Base-by-base conservation (phyloP, 2,797 vertebrate species). In the Characodon lateralis region DNA sequence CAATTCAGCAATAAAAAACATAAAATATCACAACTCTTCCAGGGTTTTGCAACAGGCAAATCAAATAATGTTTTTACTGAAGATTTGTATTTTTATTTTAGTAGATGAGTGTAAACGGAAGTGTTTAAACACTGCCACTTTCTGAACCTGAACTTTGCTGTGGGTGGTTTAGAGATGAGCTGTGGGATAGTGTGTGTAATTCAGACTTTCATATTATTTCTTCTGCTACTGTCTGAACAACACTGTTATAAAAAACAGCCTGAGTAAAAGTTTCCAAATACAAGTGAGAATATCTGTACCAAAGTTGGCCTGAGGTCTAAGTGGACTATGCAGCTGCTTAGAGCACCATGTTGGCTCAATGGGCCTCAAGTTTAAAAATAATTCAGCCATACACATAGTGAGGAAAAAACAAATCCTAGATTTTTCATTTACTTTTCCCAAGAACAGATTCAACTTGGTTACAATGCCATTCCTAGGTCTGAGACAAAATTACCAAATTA, bases 211-310 rank as follows among this genome's bases (percentile, higher is more conserved):
- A 35, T 35, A 55, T 79, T 71, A 55, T 73, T 71, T 71, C 77
- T 71, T 73, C 8, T 3, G 31, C 71, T 61, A 7, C 53, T 16
- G 20, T 76, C 35, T 76, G 53, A 69, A 73, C 50, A 35, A 28
- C n/a, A 24, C 70, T 39, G 65, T 72, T 78, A 76, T 82, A 18
- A 53, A 77, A 43, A 72, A 70, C 72, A 50, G 61, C 53, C 55
- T 56, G 41, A 72, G 72, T 16, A 0, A 77, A 78, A 76, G 41
- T 26, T 68, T 78, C 53, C 66, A 46, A 35, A 65, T 51, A 51
- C 35, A 79, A 75, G 73, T 71, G 74, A 76, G 73, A 84, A 76
- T 13, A 78, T 71, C 63, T 84, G 26, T 78, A 84, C 78, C 83
- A 77, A 77, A 86, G 74, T 76, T 74, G 12, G 46, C 46, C 46